Evolutionary conservation across 35 echinoderm and acorn worm species (phyloP).

Genomic region (Acanthaster planci): DNA sequence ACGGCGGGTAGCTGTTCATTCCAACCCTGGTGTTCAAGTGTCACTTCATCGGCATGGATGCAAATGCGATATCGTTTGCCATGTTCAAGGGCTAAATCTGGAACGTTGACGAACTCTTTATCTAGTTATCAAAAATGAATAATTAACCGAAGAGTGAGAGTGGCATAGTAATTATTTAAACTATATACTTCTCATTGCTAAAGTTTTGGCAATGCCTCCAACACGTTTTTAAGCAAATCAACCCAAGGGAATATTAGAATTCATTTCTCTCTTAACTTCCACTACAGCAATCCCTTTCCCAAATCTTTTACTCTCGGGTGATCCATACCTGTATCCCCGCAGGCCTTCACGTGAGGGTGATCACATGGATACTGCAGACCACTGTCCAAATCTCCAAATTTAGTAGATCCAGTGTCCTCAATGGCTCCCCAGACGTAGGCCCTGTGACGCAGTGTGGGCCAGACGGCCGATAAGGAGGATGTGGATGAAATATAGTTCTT

Average conservation of each 20-base stretch:
- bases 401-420: not conserved
- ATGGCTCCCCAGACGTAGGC: slow-evolving; percentile 24
- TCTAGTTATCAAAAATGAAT: not conserved
- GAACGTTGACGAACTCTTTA: slow-evolving; percentile 36
- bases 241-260: too few relatives aligned
- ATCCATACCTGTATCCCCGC: slow-evolving; percentile 47
- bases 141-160: too few relatives aligned
- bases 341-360: not conserved
- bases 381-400: not conserved
- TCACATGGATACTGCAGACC: slow-evolving; percentile 35
- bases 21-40: not conserved
- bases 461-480: slow-evolving; percentile 20
- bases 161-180: too few relatives aligned
- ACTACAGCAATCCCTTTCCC: too few relatives aligned
- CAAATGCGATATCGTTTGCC: slow-evolving; percentile 37
- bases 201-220: too few relatives aligned
- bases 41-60: slow-evolving; percentile 30
- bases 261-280: too few relatives aligned
- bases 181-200: too few relatives aligned
- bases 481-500: slow-evolving; percentile 20
- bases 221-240: too few relatives aligned
- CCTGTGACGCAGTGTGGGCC: slow-evolving; percentile 51
- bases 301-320: too few relatives aligned
- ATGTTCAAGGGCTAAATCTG: slow-evolving; percentile 6
- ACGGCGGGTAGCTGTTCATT: slow-evolving; percentile 9